These are phyloP conservation scores for Salarias fasciatus DNA, from an alignment of 2,797 vertebrate genomes.

Conservation along the genomic window DNA sequence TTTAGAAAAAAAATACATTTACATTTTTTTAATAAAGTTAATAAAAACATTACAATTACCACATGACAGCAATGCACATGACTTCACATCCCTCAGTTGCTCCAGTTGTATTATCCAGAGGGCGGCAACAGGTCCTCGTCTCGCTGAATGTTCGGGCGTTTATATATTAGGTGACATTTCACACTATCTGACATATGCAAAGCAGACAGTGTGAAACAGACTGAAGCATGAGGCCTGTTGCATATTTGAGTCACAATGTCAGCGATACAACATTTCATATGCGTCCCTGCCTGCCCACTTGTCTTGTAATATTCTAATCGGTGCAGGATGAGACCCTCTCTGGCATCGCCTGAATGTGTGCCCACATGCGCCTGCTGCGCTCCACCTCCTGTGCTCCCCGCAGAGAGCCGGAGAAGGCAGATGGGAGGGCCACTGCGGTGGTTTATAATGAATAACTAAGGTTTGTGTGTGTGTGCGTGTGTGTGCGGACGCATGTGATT, in stretches of 20 bases:
- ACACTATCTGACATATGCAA: constrained; percentile 36
- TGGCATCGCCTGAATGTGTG: constrained; percentile 34
- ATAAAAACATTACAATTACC: too few relatives aligned
- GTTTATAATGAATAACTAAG: constrained; percentile 49
- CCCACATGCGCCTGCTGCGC: constrained; percentile 42
- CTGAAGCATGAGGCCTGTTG: constrained; percentile 10
- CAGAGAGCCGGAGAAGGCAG: constrained; percentile 50
- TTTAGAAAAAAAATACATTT: not conserved
- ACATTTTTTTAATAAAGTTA: too few relatives aligned
- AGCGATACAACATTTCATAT: constrained; percentile 16
- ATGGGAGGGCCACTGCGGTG: constrained; percentile 55
- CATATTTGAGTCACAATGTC: constrained; percentile 22
- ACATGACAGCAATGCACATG: not conserved
- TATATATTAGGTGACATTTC: constrained; percentile 36
- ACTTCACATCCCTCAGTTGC: not conserved
- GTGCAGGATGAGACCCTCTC: constrained; percentile 28
- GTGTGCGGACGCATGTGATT: constrained; percentile 7
- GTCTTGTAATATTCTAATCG: constrained; percentile 48
- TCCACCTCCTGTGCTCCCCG: constrained; percentile 47
- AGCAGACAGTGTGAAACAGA: constrained; percentile 30
- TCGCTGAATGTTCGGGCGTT: constrained; percentile 8
- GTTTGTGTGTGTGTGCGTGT: constrained; percentile 24
- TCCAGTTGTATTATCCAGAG: constrained; percentile 24
- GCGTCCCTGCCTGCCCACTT: constrained; percentile 27
- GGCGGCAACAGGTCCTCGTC: constrained; percentile 25